Evolutionary conservation across 1,140 invertebrate species (phyloP).

Genomic region (Thalassaphorura encarpata): DNA sequence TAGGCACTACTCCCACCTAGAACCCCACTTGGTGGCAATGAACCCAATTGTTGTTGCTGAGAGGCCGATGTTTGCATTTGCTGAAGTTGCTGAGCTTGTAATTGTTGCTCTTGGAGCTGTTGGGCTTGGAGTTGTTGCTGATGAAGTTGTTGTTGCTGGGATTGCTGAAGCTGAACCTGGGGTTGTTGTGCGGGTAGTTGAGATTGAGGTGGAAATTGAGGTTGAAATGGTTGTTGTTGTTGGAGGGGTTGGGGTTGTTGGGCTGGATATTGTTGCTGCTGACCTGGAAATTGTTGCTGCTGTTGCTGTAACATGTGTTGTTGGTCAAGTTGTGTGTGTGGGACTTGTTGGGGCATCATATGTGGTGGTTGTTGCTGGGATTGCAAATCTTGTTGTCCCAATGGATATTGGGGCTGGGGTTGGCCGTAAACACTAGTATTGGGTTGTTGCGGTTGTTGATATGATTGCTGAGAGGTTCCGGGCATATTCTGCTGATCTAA

Average conservation of each 20-base stretch:
- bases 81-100: conserved; percentile 13
- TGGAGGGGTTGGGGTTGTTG: neutral
- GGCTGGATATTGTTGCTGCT: conserved; percentile 5
- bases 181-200: conserved; percentile 5
- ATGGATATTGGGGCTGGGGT: conserved; percentile 14
- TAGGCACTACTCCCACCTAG: no score
- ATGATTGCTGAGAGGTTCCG: neutral
- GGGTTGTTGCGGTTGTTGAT: conserved; percentile 23
- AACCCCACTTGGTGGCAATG: no score
- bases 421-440: no score
- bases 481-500: no score
- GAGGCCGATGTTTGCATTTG: neutral
- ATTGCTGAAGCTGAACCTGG: conserved; percentile 12
- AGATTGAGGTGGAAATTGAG: neutral
- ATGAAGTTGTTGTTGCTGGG: conserved; percentile 15
- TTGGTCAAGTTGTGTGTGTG: neutral
- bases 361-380: conserved; percentile 27
- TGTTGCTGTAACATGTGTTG: neutral
- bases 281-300: conserved; percentile 11
- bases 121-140: conserved; percentile 25
- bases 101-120: conserved; percentile 35
- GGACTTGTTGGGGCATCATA: neutral
- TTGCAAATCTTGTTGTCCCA: neutral
- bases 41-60: conserved; percentile 2
- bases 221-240: conserved; percentile 3